A percentile compares a stretch with the other conserved stretches of the same genome.
Evolutionary conservation across 2,888 invertebrate species (phyloP).

Genomic region (Drosophila leonis): DNA sequence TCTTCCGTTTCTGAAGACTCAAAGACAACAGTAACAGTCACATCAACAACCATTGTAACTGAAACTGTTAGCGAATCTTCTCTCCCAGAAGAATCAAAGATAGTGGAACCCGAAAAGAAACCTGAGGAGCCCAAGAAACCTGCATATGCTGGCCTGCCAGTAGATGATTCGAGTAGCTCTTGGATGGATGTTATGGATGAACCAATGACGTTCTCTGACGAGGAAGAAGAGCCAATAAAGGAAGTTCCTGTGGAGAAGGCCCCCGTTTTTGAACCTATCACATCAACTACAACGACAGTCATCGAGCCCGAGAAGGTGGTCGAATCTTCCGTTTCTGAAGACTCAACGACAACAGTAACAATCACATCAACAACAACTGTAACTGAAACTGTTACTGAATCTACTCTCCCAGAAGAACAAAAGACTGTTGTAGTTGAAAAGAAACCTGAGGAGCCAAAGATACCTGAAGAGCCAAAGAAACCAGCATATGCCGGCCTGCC

Average conservation of each 20-base stretch:
- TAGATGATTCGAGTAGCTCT: slow-evolving; percentile 77
- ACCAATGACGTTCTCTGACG: slow-evolving; percentile 82
- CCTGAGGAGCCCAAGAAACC: slow-evolving; percentile 2
- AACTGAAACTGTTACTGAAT: too few species aligned
- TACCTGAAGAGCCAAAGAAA: too few species aligned
- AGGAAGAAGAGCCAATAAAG: slow-evolving; percentile 52
- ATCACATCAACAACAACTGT: neutral
- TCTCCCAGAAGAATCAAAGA: neutral
- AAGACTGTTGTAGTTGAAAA: too few species aligned
- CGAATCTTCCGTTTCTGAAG: neutral
- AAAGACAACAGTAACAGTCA: too few species aligned
- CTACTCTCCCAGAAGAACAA: too few species aligned
- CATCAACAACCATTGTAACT: too few species aligned
- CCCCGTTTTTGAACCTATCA: slow-evolving; percentile 7
- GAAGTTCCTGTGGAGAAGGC: neutral
- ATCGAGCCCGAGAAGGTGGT: neutral
- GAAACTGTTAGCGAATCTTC: slow-evolving; percentile 1
- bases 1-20: too few species aligned
- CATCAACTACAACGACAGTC: slow-evolving; percentile 1
- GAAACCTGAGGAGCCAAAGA: too few species aligned
- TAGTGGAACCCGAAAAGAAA: neutral
- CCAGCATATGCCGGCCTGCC: neutral
- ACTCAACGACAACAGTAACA: neutral
- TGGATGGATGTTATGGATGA: slow-evolving; percentile 84
- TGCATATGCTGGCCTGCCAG: slow-evolving; percentile 35